These are phyloP conservation scores for Tenthredo notha DNA, from an alignment of 2,888 invertebrate species.

Conservation along the genomic window DNA sequence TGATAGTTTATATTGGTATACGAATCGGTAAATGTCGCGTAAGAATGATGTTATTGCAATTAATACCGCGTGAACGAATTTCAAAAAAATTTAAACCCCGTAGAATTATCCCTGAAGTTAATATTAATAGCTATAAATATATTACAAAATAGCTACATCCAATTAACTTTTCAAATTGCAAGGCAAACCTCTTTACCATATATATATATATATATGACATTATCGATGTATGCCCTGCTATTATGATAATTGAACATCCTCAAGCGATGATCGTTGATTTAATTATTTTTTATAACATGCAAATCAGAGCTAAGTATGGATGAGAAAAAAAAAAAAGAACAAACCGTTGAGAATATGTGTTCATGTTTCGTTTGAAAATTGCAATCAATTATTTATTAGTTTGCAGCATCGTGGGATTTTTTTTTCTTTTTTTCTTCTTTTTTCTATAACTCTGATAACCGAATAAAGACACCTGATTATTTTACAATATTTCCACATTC, in stretches of 20 bases:
- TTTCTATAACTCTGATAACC: not conserved
- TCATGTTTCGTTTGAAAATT: not conserved
- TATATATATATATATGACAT: not conserved
- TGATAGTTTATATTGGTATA: constrained; percentile 35
- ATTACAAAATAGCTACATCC: not conserved
- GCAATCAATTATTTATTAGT: not conserved
- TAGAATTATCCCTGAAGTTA: not conserved
- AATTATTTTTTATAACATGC: not conserved
- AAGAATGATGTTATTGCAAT: constrained; percentile 27
- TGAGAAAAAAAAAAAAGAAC: not conserved
- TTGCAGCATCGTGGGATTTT: not conserved
- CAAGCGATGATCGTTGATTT: not conserved
- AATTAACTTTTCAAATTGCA: constrained; percentile 16
- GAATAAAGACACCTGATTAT: not conserved
- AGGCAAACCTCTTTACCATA: constrained; percentile 9
- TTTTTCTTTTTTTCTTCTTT: not conserved
- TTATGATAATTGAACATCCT: not conserved
- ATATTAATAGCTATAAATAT: not conserved
- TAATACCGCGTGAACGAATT: constrained; percentile 15
- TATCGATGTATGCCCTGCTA: not conserved
- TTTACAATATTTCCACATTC: not conserved
- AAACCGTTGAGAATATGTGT: not conserved
- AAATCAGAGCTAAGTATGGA: not conserved
- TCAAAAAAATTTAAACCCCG: not conserved
- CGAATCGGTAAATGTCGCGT: constrained; percentile 31